phyloP scores from a whole-genome alignment of 2,888 invertebrate species.

The Chymomyza procnemis region DNA sequence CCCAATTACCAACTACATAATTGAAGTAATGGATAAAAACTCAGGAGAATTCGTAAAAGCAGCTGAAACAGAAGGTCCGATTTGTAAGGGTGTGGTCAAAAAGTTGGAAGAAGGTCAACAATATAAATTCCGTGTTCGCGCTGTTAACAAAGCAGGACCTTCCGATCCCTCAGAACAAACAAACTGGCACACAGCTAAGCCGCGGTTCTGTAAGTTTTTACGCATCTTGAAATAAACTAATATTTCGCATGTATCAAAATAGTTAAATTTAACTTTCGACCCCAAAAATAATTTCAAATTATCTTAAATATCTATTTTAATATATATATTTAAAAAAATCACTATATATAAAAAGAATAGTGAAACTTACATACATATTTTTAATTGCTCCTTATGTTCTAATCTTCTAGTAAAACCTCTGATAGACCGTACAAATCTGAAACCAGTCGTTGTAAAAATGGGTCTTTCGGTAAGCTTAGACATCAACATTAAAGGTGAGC shows the following conservation, averaged over 20 bases:
- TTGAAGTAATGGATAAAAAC: conserved; percentile 95
- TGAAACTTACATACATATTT: too few relatives aligned
- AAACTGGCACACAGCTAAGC: conserved; percentile 93
- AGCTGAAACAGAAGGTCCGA: conserved; percentile 89
- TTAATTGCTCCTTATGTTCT: too few relatives aligned
- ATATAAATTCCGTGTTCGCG: conserved; percentile 96
- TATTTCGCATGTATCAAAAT: too few relatives aligned
- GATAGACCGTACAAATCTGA: conserved; percentile 94
- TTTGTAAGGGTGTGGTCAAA: conserved; percentile 91
- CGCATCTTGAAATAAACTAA: not conserved
- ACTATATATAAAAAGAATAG: too few relatives aligned
- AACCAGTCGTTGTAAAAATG: conserved; percentile 90
- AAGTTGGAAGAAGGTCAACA: conserved; percentile 95
- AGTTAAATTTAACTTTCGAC: too few relatives aligned
- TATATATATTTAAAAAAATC: too few relatives aligned
- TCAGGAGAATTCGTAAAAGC: conserved; percentile 91
- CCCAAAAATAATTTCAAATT: too few relatives aligned
- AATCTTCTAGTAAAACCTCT: conserved; percentile 89
- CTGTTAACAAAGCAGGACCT: conserved; percentile 96
- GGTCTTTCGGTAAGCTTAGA: conserved; percentile 93
- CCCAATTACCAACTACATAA: conserved; percentile 94
- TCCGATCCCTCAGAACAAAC: conserved; percentile 95
- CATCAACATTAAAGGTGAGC: conserved; percentile 94
- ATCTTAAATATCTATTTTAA: too few relatives aligned
- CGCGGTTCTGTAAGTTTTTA: conserved; percentile 88